A percentile compares a stretch with the other conserved stretches of the same genome.
phyloP scores from a whole-genome alignment of 2,797 vertebrate genomes.

The Parauchenoglanis punctatus region DNA sequence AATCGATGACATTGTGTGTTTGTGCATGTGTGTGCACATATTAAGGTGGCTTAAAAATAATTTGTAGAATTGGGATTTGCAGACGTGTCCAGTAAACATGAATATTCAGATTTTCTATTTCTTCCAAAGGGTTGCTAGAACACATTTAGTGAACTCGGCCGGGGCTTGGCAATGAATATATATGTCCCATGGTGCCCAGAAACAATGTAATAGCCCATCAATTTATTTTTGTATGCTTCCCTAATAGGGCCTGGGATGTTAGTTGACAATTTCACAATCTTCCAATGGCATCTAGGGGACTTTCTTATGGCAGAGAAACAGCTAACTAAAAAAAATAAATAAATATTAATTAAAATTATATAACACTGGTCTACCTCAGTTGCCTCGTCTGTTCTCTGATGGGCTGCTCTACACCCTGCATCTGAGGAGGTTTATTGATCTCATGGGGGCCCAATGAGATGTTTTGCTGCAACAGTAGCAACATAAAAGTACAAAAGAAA shows the following conservation, averaged over 20 bases:
- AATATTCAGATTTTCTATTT: slow-evolving; percentile 12
- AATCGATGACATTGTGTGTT: slow-evolving; percentile 6
- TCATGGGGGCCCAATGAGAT: slow-evolving; percentile 12
- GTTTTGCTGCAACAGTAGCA: slow-evolving; percentile 17
- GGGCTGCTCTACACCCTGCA: neutral
- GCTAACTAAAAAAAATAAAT: slow-evolving; percentile 4
- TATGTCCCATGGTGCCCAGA: neutral
- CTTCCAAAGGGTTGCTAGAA: neutral
- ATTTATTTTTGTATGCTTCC: slow-evolving; percentile 17
- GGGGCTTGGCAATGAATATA: slow-evolving; percentile 1
- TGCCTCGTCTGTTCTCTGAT: slow-evolving; percentile 24
- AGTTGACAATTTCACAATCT: slow-evolving; percentile 7
- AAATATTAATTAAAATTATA: slow-evolving; percentile 21
- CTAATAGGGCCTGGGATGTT: slow-evolving; percentile 23
- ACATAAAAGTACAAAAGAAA: slow-evolving; percentile 4
- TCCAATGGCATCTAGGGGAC: slow-evolving; percentile 23
- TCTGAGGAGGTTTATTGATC: slow-evolving; percentile 20
- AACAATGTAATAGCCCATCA: slow-evolving; percentile 12
- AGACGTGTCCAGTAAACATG: neutral
- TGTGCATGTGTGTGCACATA: slow-evolving; percentile 19
- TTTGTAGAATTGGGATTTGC: slow-evolving; percentile 16
- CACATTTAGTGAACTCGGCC: neutral
- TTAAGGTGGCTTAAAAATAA: slow-evolving; percentile 20
- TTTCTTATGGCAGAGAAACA: neutral
- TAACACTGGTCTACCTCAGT: neutral